phyloP scores from a whole-genome alignment of 1,140 invertebrate species.

The Catajapyx aquilonaris region DNA sequence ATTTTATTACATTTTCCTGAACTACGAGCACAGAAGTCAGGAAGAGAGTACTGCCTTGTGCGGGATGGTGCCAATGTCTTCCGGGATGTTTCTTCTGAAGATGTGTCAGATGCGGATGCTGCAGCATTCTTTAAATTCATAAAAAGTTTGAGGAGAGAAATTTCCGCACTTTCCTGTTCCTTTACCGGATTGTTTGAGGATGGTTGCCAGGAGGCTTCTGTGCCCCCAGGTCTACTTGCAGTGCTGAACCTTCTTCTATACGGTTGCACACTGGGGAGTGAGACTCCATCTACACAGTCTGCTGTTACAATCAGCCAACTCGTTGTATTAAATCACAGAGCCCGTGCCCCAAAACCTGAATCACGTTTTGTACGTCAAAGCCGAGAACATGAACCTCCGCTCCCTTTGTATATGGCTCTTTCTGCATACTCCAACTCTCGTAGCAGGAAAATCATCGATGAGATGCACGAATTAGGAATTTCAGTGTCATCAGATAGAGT shows the following conservation, averaged over 20 bases:
- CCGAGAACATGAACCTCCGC: constrained; percentile 2
- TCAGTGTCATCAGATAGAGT: constrained; percentile 8
- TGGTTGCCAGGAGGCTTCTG: constrained; percentile 1
- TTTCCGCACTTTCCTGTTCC: background rate
- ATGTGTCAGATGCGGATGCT: background rate
- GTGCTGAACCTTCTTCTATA: background rate
- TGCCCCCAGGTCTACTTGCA: background rate
- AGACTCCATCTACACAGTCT: background rate
- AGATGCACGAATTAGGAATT: constrained; percentile 5
- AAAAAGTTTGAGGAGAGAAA: background rate
- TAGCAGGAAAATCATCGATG: constrained; percentile 4
- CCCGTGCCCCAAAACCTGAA: background rate
- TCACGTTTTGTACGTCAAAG: background rate
- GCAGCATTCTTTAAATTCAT: constrained; percentile 1
- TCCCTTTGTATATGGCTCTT: constrained; percentile 7
- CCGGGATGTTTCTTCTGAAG: background rate
- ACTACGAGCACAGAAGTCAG: background rate
- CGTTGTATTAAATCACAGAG: background rate
- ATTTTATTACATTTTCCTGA: constrained; percentile 1
- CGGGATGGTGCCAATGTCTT: background rate
- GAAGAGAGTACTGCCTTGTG: background rate
- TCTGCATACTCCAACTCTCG: constrained; percentile 5
- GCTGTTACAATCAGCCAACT: background rate
- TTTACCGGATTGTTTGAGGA: background rate
- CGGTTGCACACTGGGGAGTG: background rate